Evolutionary conservation across 2,888 invertebrate species (phyloP).

Genomic region (Nephrotoma guestfalica): DNA sequence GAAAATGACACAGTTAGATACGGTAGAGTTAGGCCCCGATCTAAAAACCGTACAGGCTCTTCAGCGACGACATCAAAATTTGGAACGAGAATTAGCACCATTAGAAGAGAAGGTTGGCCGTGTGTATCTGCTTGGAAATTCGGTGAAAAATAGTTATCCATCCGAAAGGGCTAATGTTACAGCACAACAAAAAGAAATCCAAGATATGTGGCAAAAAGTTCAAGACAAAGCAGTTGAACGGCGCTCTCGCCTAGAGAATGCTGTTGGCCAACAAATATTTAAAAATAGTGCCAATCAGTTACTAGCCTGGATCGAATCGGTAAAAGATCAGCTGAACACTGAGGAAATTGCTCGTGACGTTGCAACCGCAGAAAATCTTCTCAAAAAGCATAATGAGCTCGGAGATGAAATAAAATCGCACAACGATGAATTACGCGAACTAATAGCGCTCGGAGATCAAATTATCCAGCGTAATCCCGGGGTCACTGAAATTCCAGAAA

Average conservation of each 20-base stretch:
- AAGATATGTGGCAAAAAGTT: slow-evolving; percentile 77
- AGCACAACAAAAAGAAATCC: slow-evolving; percentile 67
- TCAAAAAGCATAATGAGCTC: slow-evolving; percentile 83
- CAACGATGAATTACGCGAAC: slow-evolving; percentile 75
- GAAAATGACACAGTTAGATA: slow-evolving; percentile 81
- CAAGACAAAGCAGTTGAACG: slow-evolving; percentile 72
- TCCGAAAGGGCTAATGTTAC: slow-evolving; percentile 77
- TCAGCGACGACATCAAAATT: slow-evolving; percentile 80
- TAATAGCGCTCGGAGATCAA: slow-evolving; percentile 64
- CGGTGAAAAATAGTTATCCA: slow-evolving; percentile 85
- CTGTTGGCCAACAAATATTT: slow-evolving; percentile 91
- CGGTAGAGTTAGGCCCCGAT: slow-evolving; percentile 63
- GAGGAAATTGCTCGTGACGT: slow-evolving; percentile 77
- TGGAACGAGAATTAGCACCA: slow-evolving; percentile 89
- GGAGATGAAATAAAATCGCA: slow-evolving; percentile 82
- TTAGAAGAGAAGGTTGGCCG: slow-evolving; percentile 86
- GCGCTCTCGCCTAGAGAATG: slow-evolving; percentile 74
- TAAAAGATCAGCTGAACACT: slow-evolving; percentile 62
- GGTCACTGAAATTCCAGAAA: slow-evolving; percentile 59
- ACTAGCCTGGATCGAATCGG: slow-evolving; percentile 66
- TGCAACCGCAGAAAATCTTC: slow-evolving; percentile 76
- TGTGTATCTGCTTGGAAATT: slow-evolving; percentile 74
- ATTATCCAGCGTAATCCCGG: slow-evolving; percentile 58
- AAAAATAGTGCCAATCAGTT: slow-evolving; percentile 65
- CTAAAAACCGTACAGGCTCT: slow-evolving; percentile 81